These are phyloP conservation scores for Lepidocyrtoides sp. DNA, from an alignment of 2,888 invertebrate genomes.

Conservation along the genomic window DNA sequence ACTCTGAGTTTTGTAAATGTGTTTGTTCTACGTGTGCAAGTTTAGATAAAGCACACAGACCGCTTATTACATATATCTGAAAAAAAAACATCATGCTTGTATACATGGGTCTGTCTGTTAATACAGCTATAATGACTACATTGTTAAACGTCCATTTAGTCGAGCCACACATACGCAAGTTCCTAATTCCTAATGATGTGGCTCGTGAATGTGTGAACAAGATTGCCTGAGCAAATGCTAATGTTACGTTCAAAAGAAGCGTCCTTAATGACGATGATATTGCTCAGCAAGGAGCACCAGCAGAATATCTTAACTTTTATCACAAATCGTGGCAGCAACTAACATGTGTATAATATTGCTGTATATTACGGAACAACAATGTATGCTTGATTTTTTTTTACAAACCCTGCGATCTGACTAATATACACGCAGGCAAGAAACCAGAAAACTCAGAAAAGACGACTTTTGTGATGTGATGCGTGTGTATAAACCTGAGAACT, in stretches of 20 bases:
- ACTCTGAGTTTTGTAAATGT: too few species aligned
- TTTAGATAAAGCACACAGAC: slow-evolving; percentile 19
- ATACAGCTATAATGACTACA: slow-evolving; percentile 45
- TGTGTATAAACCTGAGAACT: too few species aligned
- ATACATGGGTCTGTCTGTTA: background rate
- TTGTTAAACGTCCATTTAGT: slow-evolving; percentile 56
- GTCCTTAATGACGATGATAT: background rate
- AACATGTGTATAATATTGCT: background rate
- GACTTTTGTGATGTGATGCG: background rate
- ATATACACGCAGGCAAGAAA: background rate
- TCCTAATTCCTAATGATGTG: slow-evolving; percentile 66
- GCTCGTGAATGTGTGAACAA: slow-evolving; percentile 77
- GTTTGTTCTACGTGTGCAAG: background rate
- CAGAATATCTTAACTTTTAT: background rate
- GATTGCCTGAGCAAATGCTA: slow-evolving; percentile 53
- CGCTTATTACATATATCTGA: background rate
- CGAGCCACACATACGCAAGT: slow-evolving; percentile 18
- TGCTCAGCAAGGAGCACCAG: slow-evolving; percentile 10
- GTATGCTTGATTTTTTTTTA: background rate
- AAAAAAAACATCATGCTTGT: background rate
- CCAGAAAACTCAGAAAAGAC: slow-evolving; percentile 1
- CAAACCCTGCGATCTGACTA: too few species aligned
- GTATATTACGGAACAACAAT: too few species aligned
- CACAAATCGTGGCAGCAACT: background rate
- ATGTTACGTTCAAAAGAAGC: slow-evolving; percentile 28